Evolutionary conservation across 2,113 vertebrate species (phyloP), one percentile per base, ranked within the genome.

Genomic region (Anarhynchus alexandrinus): DNA sequence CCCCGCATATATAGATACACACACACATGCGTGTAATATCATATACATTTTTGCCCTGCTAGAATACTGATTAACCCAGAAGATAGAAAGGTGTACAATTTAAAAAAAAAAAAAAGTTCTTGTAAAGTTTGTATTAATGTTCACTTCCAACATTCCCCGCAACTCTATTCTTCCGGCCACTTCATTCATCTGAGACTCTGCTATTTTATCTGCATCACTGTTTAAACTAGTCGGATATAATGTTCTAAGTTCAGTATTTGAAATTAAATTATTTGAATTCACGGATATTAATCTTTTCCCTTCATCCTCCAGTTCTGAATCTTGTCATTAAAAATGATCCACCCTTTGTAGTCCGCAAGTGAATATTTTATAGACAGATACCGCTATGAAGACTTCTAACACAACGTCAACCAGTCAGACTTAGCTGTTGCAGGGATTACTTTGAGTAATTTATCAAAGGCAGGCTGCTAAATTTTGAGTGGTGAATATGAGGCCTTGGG

Each of bases 391-490:
- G 96, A 97, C 93, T 97, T 97, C 96, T 98, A 96, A 98, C 93
- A 89, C 88, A 88, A 91, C 65, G 88, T 97, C 96, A 97, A 93
- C 72, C 92, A 96, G 93, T 90, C 97, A 97, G 97, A 92, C 95
- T 96, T 97, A 95, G 96, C 96, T 96, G 93, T 97, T 98, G 93
- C 93, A 80, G 93, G 95, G 96, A 96, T 98, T 97, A 97, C 97
- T 98, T 96, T 95, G 96, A 98, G 97, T 98, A 94, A 97, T 97
- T 97, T 98, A 97, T 98, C 97, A 98, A 98, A 98, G 96, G 94
- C 91, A 97, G 61, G 47, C 93, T 97, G 96, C 93, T 97, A 98
- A 97, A 97, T 96, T 97, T 97, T 97, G 97, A 98, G 93, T 94
- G 92, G 90, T 92, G 95, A 96, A 91, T 97, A 91, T 89, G 82